Percentiles rank a stretch among this genome's conserved stretches.
Conservation (phyloP, 2,113 vertebrate genomes). For the Passer domesticus region DNA sequence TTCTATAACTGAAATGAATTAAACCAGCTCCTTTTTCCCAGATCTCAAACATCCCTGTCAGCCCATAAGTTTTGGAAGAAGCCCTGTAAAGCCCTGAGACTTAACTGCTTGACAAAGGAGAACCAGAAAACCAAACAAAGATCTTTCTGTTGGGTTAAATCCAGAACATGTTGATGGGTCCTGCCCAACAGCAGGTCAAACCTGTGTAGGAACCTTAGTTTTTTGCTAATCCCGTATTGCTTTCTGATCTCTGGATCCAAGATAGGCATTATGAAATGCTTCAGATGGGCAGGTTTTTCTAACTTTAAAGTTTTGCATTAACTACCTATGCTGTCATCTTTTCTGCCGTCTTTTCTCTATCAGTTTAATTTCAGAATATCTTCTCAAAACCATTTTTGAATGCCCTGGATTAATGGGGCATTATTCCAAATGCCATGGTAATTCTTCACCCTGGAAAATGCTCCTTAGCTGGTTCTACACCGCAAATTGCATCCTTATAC, state of each 20-base stretch:
- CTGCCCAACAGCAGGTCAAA: neutral
- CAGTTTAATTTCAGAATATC: neutral
- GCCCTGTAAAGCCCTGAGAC: neutral
- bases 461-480: neutral
- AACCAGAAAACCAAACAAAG: neutral
- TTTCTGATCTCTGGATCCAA: neutral
- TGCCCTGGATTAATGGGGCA: neutral
- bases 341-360: neutral
- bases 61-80: neutral
- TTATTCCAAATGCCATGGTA: neutral
- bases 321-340: neutral
- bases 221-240: neutral
- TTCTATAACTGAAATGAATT: neutral
- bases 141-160: neutral
- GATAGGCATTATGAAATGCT: neutral
- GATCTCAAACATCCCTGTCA: neutral
- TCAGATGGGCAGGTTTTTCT: neutral
- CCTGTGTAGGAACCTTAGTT: neutral
- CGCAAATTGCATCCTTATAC: neutral
- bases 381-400: neutral
- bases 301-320: neutral
- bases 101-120: neutral
- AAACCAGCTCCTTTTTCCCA: neutral
- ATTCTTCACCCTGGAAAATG: neutral
- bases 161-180: neutral